A percentile compares a stretch with the other conserved stretches of the same genome.
phyloP scores from a whole-genome alignment of 1,140 invertebrate genomes.

The Grapholita molesta region DNA sequence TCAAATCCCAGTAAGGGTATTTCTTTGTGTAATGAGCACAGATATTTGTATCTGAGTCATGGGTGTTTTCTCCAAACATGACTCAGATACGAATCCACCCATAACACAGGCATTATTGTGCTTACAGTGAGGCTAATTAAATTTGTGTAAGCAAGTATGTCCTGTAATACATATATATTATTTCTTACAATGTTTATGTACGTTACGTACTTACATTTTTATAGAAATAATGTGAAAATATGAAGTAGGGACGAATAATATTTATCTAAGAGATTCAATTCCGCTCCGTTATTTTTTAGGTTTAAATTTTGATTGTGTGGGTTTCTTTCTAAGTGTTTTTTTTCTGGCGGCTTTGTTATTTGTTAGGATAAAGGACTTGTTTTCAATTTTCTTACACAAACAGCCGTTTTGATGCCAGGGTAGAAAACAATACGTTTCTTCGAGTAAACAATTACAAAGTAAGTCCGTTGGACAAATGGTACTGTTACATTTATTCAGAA shows the following conservation, averaged over 20 bases:
- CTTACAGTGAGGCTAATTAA: no score
- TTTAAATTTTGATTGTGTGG: background rate
- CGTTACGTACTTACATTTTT: background rate
- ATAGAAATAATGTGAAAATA: background rate
- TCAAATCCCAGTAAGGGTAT: no score
- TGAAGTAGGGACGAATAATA: background rate
- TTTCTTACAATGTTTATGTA: no score
- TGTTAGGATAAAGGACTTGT: background rate
- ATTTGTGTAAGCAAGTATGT: no score
- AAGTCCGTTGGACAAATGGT: background rate
- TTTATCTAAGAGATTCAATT: background rate
- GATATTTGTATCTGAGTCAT: no score
- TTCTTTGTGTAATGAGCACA: no score
- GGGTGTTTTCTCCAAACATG: no score
- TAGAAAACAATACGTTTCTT: background rate
- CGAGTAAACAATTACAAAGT: slow-evolving; percentile 11
- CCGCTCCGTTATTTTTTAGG: background rate
- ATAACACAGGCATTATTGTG: no score
- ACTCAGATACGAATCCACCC: no score
- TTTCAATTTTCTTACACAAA: slow-evolving; percentile 12
- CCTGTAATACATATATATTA: background rate
- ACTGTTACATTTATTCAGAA: background rate
- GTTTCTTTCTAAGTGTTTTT: background rate
- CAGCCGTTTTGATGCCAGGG: background rate
- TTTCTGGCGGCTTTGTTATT: slow-evolving; percentile 10